Evolutionary conservation across 1,140 invertebrate species (phyloP), one percentile per base, ranked within the genome.

Genomic region (Littorina saxatilis): DNA sequence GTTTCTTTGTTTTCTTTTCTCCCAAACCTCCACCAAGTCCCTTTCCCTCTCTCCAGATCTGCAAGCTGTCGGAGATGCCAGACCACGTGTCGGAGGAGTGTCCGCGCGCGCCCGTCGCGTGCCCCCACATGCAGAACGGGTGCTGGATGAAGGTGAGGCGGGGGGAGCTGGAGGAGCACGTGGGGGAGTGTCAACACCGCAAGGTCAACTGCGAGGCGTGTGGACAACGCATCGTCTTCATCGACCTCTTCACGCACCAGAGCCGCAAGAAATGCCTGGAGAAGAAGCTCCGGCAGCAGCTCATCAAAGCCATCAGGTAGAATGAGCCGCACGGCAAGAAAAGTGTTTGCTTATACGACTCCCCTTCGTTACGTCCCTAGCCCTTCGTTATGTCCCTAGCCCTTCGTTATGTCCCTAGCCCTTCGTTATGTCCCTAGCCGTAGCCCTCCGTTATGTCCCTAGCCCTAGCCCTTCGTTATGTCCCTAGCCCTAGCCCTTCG

Each of bases 181-280:
- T 80, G 27, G 83, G 86, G 15, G 86, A 88, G 72, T 90, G 88
- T 79, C 83, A 88, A 55, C 88, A 73, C 47, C 68, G 88, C 15
- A 47, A 58, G 7, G 87, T 90, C n/a, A 80, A 84, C 29, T 90
- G 88, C 75, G 88, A 90, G 73, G 88, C 87, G 2, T 90, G 88
- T 79, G 87, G 87, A 15, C 47, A 84, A 40, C 52, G 73, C 5
- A 86, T 85, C n/a, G 35, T 88, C 15, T 86, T 84, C 73, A 43
- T 79, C 37, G 84, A 90, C n/a, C 81, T 90, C 0, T 88, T 86
- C 79, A 88, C 87, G 7, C 88, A 90, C 70, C 88, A 90, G 76
- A 90, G 85, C 77, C 58, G 82, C 61, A 85, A 76, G 17, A 79
- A 79, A 35, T 90, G 88, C 79, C 73, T 90, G 35, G 88, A 88